A percentile compares a stretch with the other conserved stretches of the same genome.
Evolutionary conservation across 2,888 invertebrate species (phyloP).

Genomic region (Lepidochrysops patricia): DNA sequence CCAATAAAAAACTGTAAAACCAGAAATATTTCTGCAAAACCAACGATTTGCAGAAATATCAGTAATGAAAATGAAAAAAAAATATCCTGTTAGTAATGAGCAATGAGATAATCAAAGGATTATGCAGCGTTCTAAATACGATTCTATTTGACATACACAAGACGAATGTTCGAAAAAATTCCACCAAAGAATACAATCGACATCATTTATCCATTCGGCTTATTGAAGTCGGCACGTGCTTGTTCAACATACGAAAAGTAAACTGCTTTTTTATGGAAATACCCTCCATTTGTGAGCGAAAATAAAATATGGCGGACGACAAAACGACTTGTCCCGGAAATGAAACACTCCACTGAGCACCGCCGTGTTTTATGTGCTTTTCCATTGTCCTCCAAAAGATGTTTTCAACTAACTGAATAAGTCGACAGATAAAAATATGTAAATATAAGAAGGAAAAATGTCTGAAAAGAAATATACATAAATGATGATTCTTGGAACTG

Average conservation of each 20-base stretch:
- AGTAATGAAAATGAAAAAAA: too few relatives aligned
- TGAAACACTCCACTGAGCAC: conserved; percentile 44
- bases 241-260: conserved; percentile 40
- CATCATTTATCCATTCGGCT: conserved; percentile 10
- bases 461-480: background rate
- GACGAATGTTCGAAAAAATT: background rate
- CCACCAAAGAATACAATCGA: background rate
- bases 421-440: background rate
- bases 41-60: too few relatives aligned
- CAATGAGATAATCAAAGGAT: background rate
- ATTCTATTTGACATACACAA: background rate
- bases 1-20: too few relatives aligned
- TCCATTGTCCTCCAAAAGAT: conserved; percentile 26
- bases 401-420: background rate
- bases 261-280: conserved; percentile 70
- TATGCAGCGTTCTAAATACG: background rate
- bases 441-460: too few relatives aligned
- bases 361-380: conserved; percentile 23
- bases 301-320: conserved; percentile 56
- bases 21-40: too few relatives aligned
- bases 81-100: too few relatives aligned
- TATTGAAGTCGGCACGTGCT: conserved; percentile 44
- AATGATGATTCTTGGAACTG: too few relatives aligned
- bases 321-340: conserved; percentile 71
- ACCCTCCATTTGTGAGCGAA: conserved; percentile 47